Conservation (phyloP, 2,888 invertebrate genomes). For the Zonitis immaculata region DNA sequence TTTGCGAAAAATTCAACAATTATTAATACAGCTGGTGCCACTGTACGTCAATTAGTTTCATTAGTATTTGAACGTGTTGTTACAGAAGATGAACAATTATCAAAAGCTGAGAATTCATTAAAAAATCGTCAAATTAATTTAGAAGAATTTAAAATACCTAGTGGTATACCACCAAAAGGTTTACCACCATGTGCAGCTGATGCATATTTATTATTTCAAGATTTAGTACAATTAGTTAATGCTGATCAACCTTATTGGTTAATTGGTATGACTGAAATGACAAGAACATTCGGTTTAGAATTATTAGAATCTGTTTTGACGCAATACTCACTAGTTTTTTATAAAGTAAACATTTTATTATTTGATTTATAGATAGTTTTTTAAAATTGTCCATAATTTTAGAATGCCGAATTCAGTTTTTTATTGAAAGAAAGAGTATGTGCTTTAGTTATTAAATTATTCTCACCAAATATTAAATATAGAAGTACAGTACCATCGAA, state of each 20-base stretch:
- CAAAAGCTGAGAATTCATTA: conserved; percentile 32
- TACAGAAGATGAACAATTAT: conserved; percentile 60
- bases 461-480: conserved; percentile 98
- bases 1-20: conserved; percentile 92
- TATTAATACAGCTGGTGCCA: conserved; percentile 96
- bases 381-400: conserved; percentile 36
- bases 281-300: conserved; percentile 93
- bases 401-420: conserved; percentile 93
- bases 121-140: conserved; percentile 57
- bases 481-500: conserved; percentile 56
- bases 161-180: conserved; percentile 74
- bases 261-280: conserved; percentile 94
- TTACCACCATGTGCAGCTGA: conserved; percentile 86
- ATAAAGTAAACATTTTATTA: conserved; percentile 57
- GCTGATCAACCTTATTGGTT: conserved; percentile 96
- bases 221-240: conserved; percentile 93
- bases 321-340: conserved; percentile 79
- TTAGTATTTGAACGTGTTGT: conserved; percentile 84
- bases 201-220: conserved; percentile 94
- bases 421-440: conserved; percentile 95
- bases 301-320: conserved; percentile 89
- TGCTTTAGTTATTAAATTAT: conserved; percentile 95
- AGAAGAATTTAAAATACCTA: conserved; percentile 74
- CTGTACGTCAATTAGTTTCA: conserved; percentile 91
- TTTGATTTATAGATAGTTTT: neutral